Percentiles rank a stretch among this genome's conserved stretches.
Conservation (phyloP, 2,113 vertebrate genomes). For the Percina caprodes region DNA sequence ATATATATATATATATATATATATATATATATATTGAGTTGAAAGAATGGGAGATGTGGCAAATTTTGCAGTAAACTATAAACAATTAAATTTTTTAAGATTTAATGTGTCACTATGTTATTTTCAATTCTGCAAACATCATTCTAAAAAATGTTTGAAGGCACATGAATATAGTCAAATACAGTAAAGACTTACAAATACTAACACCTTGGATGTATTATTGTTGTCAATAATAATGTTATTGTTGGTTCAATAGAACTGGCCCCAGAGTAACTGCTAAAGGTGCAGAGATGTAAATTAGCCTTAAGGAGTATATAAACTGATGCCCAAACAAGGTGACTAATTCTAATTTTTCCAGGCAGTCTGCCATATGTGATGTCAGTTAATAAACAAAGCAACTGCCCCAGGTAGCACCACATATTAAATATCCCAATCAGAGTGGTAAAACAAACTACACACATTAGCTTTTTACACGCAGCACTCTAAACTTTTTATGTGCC, state of each 20-base stretch:
- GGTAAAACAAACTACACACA: not conserved
- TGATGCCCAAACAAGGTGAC: not conserved
- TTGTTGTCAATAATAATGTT: no score
- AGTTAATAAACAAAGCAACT: not conserved
- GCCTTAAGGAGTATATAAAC: not conserved
- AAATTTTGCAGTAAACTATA: not conserved
- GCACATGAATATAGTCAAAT: not conserved
- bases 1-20: no score
- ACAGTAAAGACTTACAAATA: conserved; percentile 11
- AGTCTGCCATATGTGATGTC: not conserved
- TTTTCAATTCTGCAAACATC: not conserved
- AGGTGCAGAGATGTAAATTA: not conserved
- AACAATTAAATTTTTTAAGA: not conserved
- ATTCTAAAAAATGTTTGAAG: not conserved
- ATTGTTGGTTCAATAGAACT: not conserved
- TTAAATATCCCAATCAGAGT: not conserved
- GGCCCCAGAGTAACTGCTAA: not conserved
- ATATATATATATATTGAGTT: no score
- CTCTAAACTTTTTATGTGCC: not conserved
- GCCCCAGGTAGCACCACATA: not conserved
- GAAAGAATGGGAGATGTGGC: not conserved
- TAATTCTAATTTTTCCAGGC: not conserved
- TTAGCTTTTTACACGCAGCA: not conserved
- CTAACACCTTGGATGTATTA: not conserved
- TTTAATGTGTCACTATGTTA: no score